These are phyloP conservation scores for Acrobasis consociella DNA, from an alignment of 2,888 invertebrate species.

Conservation along the genomic window DNA sequence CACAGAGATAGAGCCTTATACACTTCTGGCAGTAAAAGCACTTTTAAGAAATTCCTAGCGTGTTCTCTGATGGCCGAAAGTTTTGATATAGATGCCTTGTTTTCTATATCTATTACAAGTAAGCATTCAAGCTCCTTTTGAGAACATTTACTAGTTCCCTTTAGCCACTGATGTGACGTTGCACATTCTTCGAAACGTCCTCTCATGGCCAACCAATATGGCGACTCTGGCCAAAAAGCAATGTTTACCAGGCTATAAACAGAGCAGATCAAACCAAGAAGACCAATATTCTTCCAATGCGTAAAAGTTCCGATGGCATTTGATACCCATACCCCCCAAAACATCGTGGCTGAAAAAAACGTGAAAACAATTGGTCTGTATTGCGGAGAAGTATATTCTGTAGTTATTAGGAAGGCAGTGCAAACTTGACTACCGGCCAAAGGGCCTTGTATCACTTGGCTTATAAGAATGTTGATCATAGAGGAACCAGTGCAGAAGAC, in stretches of 20 bases:
- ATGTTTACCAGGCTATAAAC: slow-evolving; percentile 28
- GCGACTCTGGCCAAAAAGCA: slow-evolving; percentile 32
- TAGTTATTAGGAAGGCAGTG: slow-evolving; percentile 20
- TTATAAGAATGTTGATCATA: slow-evolving; percentile 25
- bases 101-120: slow-evolving; percentile 36
- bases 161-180: slow-evolving; percentile 38
- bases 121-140: slow-evolving; percentile 34
- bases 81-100: slow-evolving; percentile 27
- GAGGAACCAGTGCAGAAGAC: slow-evolving; percentile 30
- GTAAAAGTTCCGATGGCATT: slow-evolving; percentile 26
- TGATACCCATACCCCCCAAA: slow-evolving; percentile 29
- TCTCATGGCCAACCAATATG: slow-evolving; percentile 37
- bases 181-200: slow-evolving; percentile 36
- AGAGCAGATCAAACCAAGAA: slow-evolving; percentile 33
- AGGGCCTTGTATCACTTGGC: not conserved
- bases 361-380: slow-evolving; percentile 32
- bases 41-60: slow-evolving; percentile 29
- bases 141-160: slow-evolving; percentile 35
- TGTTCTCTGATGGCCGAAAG: slow-evolving; percentile 16
- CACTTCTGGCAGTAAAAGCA: slow-evolving; percentile 28
- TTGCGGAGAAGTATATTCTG: slow-evolving; percentile 30
- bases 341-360: slow-evolving; percentile 28
- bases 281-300: slow-evolving; percentile 32
- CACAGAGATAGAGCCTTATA: slow-evolving; percentile 33
- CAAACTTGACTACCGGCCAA: not conserved